Evolutionary conservation across 1,140 invertebrate genomes (phyloP), one percentile per base, ranked within the genome.

Genomic region (Aphidius gifuensis): DNA sequence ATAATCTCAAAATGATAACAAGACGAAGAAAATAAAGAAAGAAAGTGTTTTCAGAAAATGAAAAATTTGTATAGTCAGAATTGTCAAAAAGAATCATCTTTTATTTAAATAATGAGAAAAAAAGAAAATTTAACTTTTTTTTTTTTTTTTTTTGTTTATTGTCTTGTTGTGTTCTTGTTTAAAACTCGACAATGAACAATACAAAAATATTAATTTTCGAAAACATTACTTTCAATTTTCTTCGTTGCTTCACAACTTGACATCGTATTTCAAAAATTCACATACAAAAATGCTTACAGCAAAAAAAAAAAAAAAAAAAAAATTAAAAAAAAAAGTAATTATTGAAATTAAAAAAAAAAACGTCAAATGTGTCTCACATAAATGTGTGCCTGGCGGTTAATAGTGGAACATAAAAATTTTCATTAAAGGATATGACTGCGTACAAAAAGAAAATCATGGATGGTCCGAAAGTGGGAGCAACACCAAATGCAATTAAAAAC

Each of bases 381-480:
- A 56, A 62, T 66, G 43, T 23, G 23, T 55, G 59, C 49, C 59
- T 55, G 45, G 56, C 56, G 51, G 58, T 60, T 66, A 65, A 62
- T 64, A 42, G 60, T 68, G 50, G 32, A 74, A 62, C 69, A 66
- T 64, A 54, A 66, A 61, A 67, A 40, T 64, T 75, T 69, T 70
- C 64, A 69, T 48, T 70, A 44, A 69, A 89, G 87, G 88, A 90
- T 81, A 89, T 90, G 88, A 89, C 88, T 65, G 90, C 88, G 55
- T 92, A 92, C 82, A 92, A 91, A 80, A 90, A 90, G 80, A 89
- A 87, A 78, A 77, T 83, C 71, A 84, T 87, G 77, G 80, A 82
- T 66, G 75, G 74, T 69, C 75, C 81, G 62, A 78, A 77, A 66
- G 69, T 83, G 77, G 62, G 73, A 80, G 72, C 77, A 72, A 64